Evolutionary conservation across 1,140 invertebrate genomes (phyloP), one percentile per base, ranked within the genome.

Genomic region (Popillia japonica): DNA sequence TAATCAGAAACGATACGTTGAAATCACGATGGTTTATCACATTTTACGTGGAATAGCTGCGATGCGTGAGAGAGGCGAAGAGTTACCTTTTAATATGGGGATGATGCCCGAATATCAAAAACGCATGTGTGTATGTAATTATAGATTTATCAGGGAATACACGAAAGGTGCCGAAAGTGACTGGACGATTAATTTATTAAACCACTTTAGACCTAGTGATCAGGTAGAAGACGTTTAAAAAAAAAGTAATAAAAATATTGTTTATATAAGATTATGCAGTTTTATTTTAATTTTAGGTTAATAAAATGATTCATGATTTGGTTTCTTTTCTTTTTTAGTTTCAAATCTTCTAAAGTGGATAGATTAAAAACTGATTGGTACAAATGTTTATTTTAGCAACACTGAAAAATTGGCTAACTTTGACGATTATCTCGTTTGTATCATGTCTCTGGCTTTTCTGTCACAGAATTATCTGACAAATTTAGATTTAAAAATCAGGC

Each of bases 1-100:
- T 11, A 83, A 87, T 34, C 88, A 91, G 82, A 88, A 89, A 79
- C 86, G 93, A 55, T 94, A 92, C 89, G 93, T 95, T 4, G 94
- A 95, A 87, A 94, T 95, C 42, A 95, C 93, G 64, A 93, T 94
- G 90, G 92, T 93, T 59, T 94, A 92, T 82, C 94, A 95, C 87
- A 89, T 92, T 6, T 87, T 94, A 75, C 90, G 88, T 80, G 93
- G 92, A 3, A 86, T 94, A 14, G 89, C 92, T 64, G 89, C 90
- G 73, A 90, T 93, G 88, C 89, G 89, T 79, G 87, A 90, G 72
- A 85, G 87, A 77, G 90, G 89, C 11, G 90, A 90, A 81, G 86
- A 90, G 80, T 90, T 90, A 61, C 90, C 91, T 40, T 86, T 92
- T 72, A 90, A 91, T 82, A 87, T 92, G 85, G 91, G 92, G 7